These are phyloP conservation scores for Perognathus longimembris DNA, from an alignment of 2,113 vertebrate genomes.

Conservation along the genomic window DNA sequence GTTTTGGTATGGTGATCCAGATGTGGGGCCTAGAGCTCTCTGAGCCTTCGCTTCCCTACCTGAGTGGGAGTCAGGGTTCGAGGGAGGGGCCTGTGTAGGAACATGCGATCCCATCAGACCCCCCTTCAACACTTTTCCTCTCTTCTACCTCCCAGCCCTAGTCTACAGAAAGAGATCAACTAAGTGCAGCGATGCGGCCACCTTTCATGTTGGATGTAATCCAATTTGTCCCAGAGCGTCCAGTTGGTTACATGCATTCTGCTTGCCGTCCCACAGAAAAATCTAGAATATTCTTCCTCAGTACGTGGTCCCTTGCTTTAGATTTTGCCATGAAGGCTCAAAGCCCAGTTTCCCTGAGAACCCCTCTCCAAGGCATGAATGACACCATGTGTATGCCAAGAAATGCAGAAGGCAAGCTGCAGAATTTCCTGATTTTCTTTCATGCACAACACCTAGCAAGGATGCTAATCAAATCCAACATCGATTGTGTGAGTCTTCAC, in stretches of 20 bases:
- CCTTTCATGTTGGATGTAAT: too few species aligned
- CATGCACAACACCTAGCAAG: neutral
- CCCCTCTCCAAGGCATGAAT: neutral
- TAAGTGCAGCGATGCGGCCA: neutral
- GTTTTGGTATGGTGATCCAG: neutral
- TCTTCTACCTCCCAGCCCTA: neutral
- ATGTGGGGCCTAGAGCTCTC: neutral
- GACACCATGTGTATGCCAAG: neutral
- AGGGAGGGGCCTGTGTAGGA: neutral
- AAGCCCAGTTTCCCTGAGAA: accelerated
- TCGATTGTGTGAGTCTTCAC: neutral
- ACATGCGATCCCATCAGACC: neutral
- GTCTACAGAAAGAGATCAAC: neutral
- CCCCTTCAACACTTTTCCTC: neutral
- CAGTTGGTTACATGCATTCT: neutral
- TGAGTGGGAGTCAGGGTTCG: neutral
- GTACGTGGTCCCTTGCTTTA: neutral
- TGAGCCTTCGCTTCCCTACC: neutral
- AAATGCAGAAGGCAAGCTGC: neutral
- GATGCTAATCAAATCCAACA: neutral
- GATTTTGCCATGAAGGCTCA: neutral
- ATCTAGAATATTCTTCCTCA: neutral
- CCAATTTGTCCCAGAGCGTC: neutral
- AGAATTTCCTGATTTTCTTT: neutral
- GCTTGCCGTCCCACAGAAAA: neutral